These are phyloP conservation scores for Hydractinia echinata DNA, from an alignment of 30 jellyfish, hydroid and myxozoan genomes.

Conservation along the genomic window DNA sequence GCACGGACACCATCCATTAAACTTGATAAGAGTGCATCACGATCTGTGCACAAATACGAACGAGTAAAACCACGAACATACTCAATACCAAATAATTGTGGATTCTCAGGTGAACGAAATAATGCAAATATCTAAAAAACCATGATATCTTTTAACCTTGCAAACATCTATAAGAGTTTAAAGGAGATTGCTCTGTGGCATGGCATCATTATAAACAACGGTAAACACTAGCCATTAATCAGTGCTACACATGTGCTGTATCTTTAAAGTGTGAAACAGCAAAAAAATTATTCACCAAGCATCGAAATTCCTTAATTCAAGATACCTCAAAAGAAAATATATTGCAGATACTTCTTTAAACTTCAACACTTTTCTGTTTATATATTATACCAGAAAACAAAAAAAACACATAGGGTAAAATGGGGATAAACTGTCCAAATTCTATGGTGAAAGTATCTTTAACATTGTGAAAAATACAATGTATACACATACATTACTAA, in stretches of 20 bases:
- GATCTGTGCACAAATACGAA: slow-evolving; percentile 73
- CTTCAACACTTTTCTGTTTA: no score
- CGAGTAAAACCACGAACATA: slow-evolving; percentile 54
- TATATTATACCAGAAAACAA: no score
- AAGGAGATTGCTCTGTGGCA: background rate
- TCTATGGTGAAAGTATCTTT: no score
- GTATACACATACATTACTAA: slow-evolving; percentile 47
- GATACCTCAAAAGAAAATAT: no score
- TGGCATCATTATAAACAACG: background rate
- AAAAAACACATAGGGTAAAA: no score
- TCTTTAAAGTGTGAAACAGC: no score
- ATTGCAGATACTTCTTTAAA: no score
- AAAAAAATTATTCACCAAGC: no score
- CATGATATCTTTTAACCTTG: background rate
- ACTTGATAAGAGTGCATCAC: slow-evolving; percentile 92
- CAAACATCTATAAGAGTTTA: background rate
- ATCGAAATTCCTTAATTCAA: no score
- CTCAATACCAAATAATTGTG: slow-evolving; percentile 77
- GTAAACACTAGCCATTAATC: background rate
- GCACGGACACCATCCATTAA: slow-evolving; percentile 94
- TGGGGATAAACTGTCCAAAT: no score
- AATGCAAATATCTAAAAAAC: slow-evolving; percentile 68
- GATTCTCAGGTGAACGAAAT: slow-evolving; percentile 68
- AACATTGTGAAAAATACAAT: background rate
- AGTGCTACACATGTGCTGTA: no score